Conservation (phyloP, 2,113 vertebrate species). For the Regulus satrapa region DNA sequence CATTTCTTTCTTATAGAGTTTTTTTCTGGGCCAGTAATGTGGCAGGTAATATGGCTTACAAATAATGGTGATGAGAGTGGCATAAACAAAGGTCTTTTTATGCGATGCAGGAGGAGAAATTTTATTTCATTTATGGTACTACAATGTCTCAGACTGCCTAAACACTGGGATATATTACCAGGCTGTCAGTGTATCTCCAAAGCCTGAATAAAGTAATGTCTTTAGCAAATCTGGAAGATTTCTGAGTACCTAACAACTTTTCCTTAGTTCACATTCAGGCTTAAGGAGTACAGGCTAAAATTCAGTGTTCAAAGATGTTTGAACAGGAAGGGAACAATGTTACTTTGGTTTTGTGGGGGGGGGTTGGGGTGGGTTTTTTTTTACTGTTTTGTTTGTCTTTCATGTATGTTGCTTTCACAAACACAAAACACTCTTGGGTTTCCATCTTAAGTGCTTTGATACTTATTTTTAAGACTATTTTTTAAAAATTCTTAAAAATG, state of each 20-base stretch:
- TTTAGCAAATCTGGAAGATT: background rate
- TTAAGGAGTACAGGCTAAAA: background rate
- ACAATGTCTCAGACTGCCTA: background rate
- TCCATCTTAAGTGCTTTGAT: background rate
- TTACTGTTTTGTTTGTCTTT: background rate
- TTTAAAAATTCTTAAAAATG: background rate
- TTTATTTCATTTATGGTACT: background rate
- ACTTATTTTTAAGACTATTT: background rate
- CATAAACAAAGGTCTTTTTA: background rate
- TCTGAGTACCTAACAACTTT: background rate
- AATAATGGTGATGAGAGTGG: background rate
- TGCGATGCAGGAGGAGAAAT: background rate
- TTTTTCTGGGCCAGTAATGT: conserved; percentile 9
- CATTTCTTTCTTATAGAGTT: background rate
- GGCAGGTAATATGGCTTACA: background rate
- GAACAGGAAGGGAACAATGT: background rate
- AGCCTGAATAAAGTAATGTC: background rate
- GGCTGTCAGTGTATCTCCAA: background rate
- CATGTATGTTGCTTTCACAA: background rate
- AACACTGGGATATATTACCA: background rate
- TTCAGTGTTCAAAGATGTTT: background rate
- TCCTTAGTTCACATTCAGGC: background rate
- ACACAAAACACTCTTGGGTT: background rate
- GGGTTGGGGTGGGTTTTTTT: background rate
- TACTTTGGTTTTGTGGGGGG: too few species aligned